Evolutionary conservation across 2,797 vertebrate genomes (phyloP).

Genomic region (Xyrichtys novacula): DNA sequence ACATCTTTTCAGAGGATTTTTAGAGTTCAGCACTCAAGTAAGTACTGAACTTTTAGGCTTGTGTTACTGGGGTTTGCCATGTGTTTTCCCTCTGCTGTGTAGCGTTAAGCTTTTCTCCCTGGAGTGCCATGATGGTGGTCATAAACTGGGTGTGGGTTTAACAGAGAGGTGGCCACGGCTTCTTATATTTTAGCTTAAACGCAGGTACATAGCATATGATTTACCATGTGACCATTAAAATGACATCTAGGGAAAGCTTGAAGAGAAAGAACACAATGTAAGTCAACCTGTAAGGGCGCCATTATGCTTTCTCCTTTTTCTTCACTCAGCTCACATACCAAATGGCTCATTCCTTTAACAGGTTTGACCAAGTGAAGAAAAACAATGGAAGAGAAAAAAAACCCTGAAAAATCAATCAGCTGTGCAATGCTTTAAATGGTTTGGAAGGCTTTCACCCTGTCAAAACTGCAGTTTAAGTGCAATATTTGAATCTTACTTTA

Average conservation of each 20-base stretch:
- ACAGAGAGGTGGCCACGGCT: constrained; percentile 47
- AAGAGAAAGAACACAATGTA: constrained; percentile 37
- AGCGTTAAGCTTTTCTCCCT: constrained; percentile 77
- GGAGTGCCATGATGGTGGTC: constrained; percentile 66
- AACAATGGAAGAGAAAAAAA: constrained; percentile 2
- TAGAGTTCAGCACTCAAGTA: constrained; percentile 81
- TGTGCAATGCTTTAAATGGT: constrained; percentile 18
- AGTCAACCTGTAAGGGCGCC: constrained; percentile 29
- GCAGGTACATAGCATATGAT: constrained; percentile 55
- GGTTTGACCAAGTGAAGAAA: constrained; percentile 20
- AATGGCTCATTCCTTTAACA: constrained; percentile 19
- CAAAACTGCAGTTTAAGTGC: constrained; percentile 16
- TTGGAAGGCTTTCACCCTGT: constrained; percentile 7
- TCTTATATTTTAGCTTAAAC: constrained; percentile 62
- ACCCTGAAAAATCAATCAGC: constrained; percentile 15
- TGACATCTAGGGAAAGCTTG: constrained; percentile 35
- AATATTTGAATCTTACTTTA: constrained; percentile 12
- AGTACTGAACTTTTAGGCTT: constrained; percentile 28
- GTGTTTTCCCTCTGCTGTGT: constrained; percentile 69
- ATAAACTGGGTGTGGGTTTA: constrained; percentile 63
- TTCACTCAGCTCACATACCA: constrained; percentile 2
- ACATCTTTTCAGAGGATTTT: constrained; percentile 51
- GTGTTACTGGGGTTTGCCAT: constrained; percentile 6
- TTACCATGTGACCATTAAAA: constrained; percentile 63
- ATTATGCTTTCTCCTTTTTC: constrained; percentile 19